Conservation (phyloP, 2,113 vertebrate genomes). For the Edolisoma coerulescens region DNA sequence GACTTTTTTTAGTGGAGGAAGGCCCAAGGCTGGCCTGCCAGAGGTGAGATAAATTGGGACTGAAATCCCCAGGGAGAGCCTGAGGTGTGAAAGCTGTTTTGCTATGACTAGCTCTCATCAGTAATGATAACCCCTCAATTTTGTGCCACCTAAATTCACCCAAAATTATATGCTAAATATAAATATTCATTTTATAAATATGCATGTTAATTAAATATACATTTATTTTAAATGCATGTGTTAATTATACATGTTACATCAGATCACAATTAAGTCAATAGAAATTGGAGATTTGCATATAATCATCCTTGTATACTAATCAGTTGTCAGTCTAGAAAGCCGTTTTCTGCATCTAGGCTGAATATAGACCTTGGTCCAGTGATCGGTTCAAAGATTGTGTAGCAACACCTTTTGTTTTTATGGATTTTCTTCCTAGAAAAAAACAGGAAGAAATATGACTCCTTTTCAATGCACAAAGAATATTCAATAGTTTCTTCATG, state of each 20-base stretch:
- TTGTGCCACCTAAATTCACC: constrained; percentile 67
- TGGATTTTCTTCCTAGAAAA: not conserved
- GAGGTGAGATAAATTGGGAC: constrained; percentile 48
- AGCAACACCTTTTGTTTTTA: not conserved
- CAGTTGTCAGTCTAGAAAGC: constrained; percentile 79
- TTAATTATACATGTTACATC: constrained; percentile 84
- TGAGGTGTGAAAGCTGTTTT: constrained; percentile 52
- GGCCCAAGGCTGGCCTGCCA: constrained; percentile 41
- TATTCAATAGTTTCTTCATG: not conserved
- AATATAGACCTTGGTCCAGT: constrained; percentile 9
- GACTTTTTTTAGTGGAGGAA: constrained; percentile 23
- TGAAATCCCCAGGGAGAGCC: constrained; percentile 46
- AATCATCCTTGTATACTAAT: constrained; percentile 82
- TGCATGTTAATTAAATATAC: constrained; percentile 86
- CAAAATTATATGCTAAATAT: constrained; percentile 75
- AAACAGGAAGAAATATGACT: not conserved
- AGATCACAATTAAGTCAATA: constrained; percentile 85
- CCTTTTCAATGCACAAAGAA: not conserved
- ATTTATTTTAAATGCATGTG: constrained; percentile 84
- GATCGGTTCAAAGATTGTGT: not conserved
- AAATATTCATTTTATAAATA: constrained; percentile 85
- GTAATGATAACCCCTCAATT: constrained; percentile 58
- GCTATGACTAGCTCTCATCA: constrained; percentile 63
- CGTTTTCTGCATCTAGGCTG: constrained; percentile 52
- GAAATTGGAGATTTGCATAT: constrained; percentile 85